Evolutionary conservation across 1,140 invertebrate species (phyloP), one percentile per base, ranked within the genome.

Genomic region (Zaprionus taronus): DNA sequence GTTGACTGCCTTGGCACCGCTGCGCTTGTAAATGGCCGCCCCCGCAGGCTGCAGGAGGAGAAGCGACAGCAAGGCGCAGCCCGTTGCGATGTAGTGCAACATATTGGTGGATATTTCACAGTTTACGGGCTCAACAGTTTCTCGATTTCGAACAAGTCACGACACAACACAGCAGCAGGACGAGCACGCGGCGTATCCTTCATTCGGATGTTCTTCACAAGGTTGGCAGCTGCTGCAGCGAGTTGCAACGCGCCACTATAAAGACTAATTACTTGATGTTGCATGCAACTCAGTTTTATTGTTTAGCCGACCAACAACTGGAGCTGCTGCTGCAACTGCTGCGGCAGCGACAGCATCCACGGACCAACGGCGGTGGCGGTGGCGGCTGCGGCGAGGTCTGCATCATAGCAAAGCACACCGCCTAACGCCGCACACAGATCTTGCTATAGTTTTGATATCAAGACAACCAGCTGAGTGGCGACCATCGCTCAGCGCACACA

Each of bases 211-310:
- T 62, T 49, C 34, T 73, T 65, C 72, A 84, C 44, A 28, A 67
- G 60, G 68, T 66, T 84, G 58, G 81, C 85, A 73, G 75, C 67
- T 80, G 71, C 58, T 82, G 82, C 86, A 90, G 81, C 73, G 86
- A 65, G 61, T 85, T 85, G 80, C 80, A 82, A 82, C 80, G 79
- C 60, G 76, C 71, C 72, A 71, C 61, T 77, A 73, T 85, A 68
- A 79, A 90, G 85, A 92, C 91, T 92, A 92, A 92, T 92, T 92
- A 91, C 78, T 79, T 76, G 77, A 67, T 36, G 70, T 87, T 44
- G 77, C 79, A 83, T 91, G 91, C 91, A 79, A 91, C 91, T 82
- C 91, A 84, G 91, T 92, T 92, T 92, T 92, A 92, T 92, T 92
- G 91, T 90, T 89, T 75, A 62, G 68, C 68, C 51, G 34, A 64